phyloP scores from a whole-genome alignment of 2,888 invertebrate genomes.

The Epinotia ramella region DNA sequence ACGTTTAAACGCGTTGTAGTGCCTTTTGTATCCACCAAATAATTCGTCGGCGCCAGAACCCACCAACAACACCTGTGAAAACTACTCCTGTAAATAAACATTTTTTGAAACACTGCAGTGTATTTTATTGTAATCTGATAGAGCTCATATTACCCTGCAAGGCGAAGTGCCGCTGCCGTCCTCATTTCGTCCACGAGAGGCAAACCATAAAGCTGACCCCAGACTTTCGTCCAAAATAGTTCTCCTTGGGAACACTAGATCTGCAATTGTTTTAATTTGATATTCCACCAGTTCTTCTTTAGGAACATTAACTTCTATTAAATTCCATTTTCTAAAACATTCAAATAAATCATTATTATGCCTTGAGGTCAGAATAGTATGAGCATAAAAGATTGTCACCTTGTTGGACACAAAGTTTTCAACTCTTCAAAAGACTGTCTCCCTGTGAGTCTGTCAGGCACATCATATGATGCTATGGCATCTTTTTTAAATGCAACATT shows the following conservation, averaged over 20 bases:
- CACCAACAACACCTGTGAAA: slow-evolving; percentile 89
- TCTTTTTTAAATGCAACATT: slow-evolving; percentile 96
- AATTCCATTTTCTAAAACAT: slow-evolving; percentile 90
- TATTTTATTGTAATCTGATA: slow-evolving; percentile 15
- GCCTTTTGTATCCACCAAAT: slow-evolving; percentile 97
- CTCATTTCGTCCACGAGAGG: slow-evolving; percentile 89
- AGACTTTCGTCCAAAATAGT: slow-evolving; percentile 98
- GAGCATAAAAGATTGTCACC: slow-evolving; percentile 63
- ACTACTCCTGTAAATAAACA: neutral
- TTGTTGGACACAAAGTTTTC: slow-evolving; percentile 86
- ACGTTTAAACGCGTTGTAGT: slow-evolving; percentile 89
- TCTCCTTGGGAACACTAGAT: slow-evolving; percentile 93
- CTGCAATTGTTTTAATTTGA: slow-evolving; percentile 86
- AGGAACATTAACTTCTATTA: slow-evolving; percentile 91
- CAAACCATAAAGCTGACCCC: slow-evolving; percentile 99
- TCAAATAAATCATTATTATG: neutral
- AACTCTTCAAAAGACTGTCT: slow-evolving; percentile 89
- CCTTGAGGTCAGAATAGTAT: neutral
- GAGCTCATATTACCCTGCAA: slow-evolving; percentile 83
- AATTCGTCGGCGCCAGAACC: slow-evolving; percentile 99
- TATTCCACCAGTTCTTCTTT: slow-evolving; percentile 86
- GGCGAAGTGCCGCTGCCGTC: slow-evolving; percentile 83
- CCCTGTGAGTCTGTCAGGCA: slow-evolving; percentile 95
- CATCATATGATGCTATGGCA: slow-evolving; percentile 82
- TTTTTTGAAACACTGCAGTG: neutral